These are phyloP conservation scores for Prionailurus viverrinus DNA, from an alignment of 2,113 vertebrate species.

Conservation along the genomic window DNA sequence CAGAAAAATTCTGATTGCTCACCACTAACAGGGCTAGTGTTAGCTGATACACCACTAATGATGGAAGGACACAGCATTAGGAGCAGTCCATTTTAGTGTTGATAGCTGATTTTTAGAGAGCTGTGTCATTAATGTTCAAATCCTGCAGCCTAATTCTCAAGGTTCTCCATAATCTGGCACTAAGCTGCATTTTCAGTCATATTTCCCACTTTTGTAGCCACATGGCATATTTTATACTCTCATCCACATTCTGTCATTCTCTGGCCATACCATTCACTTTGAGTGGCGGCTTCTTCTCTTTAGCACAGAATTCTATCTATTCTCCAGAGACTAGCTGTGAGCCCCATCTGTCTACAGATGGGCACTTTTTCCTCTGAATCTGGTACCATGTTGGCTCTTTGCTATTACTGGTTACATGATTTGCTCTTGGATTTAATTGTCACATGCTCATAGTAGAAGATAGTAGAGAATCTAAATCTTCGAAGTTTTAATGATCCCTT, in stretches of 20 bases:
- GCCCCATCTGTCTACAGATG: neutral
- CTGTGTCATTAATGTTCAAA: neutral
- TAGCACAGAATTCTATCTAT: neutral
- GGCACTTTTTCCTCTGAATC: neutral
- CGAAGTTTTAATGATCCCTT: neutral
- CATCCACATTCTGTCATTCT: neutral
- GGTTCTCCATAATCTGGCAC: neutral
- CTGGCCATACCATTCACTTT: neutral
- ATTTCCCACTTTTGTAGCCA: neutral
- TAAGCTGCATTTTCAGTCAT: neutral
- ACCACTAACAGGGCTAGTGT: neutral
- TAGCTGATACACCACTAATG: neutral
- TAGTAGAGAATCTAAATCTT: neutral
- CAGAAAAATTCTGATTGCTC: neutral
- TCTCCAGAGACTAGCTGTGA: neutral
- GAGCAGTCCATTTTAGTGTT: neutral
- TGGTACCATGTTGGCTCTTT: neutral
- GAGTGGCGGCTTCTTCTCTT: neutral
- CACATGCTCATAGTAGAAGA: neutral
- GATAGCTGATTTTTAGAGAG: neutral
- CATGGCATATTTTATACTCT: neutral
- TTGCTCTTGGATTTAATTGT: slow-evolving; percentile 1
- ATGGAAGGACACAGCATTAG: neutral
- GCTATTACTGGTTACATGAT: neutral
- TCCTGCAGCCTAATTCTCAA: neutral